Percentiles rank a stretch among this genome's conserved stretches.
Conservation (phyloP, 2,113 vertebrate species). For the Ammodytes marinus region DNA sequence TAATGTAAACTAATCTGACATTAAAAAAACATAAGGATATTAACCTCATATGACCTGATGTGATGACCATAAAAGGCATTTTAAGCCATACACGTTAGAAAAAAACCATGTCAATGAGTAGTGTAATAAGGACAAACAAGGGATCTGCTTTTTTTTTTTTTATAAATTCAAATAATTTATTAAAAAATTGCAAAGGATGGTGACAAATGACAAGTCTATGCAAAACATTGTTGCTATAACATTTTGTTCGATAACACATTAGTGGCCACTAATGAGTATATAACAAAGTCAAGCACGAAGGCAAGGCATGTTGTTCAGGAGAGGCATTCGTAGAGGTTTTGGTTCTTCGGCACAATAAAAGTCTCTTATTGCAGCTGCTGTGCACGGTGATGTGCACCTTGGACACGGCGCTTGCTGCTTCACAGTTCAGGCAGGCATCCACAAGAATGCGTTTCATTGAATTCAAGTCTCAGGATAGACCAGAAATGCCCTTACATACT, state of each 20-base stretch:
- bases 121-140: slow-evolving; percentile 44
- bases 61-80: neutral
- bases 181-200: slow-evolving; percentile 61
- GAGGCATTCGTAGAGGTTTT: slow-evolving; percentile 66
- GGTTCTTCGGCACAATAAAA: slow-evolving; percentile 59
- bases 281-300: slow-evolving; percentile 57
- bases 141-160: neutral
- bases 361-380: slow-evolving; percentile 54
- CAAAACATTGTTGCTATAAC: slow-evolving; percentile 49
- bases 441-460: slow-evolving; percentile 38
- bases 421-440: slow-evolving; percentile 55
- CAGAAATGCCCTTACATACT: slow-evolving; percentile 28
- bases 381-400: slow-evolving; percentile 45
- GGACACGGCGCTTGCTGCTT: slow-evolving; percentile 41
- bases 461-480: slow-evolving; percentile 59
- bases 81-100: neutral
- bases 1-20: neutral
- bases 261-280: slow-evolving; percentile 59
- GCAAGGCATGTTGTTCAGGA: slow-evolving; percentile 76
- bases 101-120: neutral
- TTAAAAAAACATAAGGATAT: neutral
- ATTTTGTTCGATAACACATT: slow-evolving; percentile 64
- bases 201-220: slow-evolving; percentile 34
- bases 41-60: slow-evolving; percentile 2
- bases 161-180: slow-evolving; percentile 80